phyloP scores from a whole-genome alignment of 2,888 invertebrate species.

The Mesopsocus fuscifrons region DNA sequence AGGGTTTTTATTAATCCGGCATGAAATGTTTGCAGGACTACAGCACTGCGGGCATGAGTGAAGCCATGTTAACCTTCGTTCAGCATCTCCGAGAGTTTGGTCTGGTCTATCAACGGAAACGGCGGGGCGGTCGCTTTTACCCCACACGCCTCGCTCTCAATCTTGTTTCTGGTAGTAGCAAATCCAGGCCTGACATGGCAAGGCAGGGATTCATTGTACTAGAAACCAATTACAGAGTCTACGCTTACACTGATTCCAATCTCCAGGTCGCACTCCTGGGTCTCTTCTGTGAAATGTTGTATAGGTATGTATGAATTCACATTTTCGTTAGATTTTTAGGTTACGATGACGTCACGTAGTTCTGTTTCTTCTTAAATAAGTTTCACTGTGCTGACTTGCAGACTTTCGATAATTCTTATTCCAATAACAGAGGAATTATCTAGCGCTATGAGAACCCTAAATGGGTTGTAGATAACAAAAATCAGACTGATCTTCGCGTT shows the following conservation, averaged over 20 bases:
- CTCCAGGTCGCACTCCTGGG: conserved; percentile 85
- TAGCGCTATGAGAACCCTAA: no score
- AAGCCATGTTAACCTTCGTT: conserved; percentile 69
- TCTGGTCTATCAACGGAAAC: conserved; percentile 88
- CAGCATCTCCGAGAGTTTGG: conserved; percentile 96
- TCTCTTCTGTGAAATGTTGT: conserved; percentile 79
- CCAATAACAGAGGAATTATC: no score
- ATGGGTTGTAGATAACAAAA: no score
- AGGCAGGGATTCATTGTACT: conserved; percentile 66
- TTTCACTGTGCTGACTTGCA: no score
- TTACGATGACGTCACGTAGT: no score
- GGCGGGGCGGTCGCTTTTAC: conserved; percentile 83
- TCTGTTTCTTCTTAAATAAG: no score
- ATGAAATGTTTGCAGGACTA: conserved; percentile 51
- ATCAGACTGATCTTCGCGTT: no score
- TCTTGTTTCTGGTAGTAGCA: conserved; percentile 42
- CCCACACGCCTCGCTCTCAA: conserved; percentile 85
- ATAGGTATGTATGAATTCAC: conserved; percentile 37
- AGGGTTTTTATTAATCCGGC: no score
- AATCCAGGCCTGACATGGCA: conserved; percentile 18
- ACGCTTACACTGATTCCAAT: conserved; percentile 87
- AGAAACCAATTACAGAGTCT: conserved; percentile 90
- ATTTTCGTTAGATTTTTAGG: no score
- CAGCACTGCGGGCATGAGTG: conserved; percentile 84
- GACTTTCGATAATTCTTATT: no score